Conservation (phyloP, 2,113 vertebrate genomes). For the Opisthocomus hoazin region DNA sequence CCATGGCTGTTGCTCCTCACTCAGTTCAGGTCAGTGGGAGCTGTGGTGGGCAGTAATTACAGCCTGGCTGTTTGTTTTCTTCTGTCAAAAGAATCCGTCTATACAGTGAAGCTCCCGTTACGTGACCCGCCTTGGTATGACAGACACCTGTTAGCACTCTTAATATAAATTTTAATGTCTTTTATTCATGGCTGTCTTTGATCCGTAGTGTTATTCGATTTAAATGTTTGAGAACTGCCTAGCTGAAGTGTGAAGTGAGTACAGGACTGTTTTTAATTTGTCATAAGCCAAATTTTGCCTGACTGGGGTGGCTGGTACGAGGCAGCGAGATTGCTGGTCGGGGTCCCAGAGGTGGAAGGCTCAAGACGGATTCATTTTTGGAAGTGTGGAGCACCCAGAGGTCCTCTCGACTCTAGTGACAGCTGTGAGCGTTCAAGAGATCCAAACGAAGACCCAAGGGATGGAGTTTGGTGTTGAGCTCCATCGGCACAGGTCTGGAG, state of each 20-base stretch:
- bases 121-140: not conserved
- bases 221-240: not conserved
- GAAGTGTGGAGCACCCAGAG: not conserved
- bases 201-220: not conserved
- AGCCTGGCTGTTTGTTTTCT: not conserved
- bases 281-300: not conserved
- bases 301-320: not conserved
- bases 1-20: not conserved
- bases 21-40: not conserved
- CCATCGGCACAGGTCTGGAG: rapidly evolving
- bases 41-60: not conserved
- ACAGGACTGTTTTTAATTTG: not conserved
- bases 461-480: not conserved
- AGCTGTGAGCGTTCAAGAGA: not conserved
- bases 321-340: rapidly evolving
- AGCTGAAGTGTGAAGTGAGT: not conserved
- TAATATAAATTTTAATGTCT: not conserved
- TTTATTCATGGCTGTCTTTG: not conserved
- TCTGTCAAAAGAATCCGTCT: not conserved
- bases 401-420: not conserved
- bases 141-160: not conserved
- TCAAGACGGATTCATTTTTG: not conserved
- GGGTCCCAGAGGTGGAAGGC: not conserved
- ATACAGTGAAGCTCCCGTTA: not conserved
- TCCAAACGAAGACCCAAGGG: rapidly evolving